Conservation (phyloP, 2,797 vertebrate species). For the Peromyscus nudipes region DNA sequence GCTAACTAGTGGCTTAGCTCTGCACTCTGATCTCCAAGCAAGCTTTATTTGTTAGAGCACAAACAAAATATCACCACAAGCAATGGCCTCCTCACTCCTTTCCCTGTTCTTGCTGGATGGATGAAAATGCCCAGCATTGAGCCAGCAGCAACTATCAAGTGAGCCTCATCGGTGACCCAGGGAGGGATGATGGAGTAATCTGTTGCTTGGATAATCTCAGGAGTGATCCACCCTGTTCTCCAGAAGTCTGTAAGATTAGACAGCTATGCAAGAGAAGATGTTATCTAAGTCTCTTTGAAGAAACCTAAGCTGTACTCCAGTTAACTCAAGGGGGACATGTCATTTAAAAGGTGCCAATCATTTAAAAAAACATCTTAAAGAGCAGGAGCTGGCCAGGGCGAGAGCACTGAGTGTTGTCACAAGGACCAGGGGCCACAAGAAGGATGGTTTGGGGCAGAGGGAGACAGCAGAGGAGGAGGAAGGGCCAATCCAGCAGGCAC, state of each 20-base stretch:
- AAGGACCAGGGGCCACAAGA: neutral
- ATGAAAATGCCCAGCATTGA: neutral
- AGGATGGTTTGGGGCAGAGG: neutral
- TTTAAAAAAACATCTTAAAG: neutral
- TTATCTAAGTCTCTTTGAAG: conserved; percentile 21
- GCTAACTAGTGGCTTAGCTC: too few relatives aligned
- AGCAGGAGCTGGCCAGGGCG: neutral
- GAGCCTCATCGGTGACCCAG: neutral
- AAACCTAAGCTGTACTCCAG: neutral
- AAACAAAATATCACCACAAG: too few relatives aligned
- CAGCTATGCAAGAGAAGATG: neutral
- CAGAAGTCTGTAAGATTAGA: neutral
- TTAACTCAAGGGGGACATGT: neutral
- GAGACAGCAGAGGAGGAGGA: neutral
- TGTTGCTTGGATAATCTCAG: neutral
- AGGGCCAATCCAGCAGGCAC: neutral
- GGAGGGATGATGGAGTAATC: neutral
- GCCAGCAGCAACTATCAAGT: neutral
- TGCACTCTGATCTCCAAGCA: too few relatives aligned
- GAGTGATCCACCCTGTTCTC: neutral
- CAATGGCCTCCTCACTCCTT: neutral
- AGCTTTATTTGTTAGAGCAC: too few relatives aligned
- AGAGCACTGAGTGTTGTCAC: neutral
- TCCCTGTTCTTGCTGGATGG: neutral
- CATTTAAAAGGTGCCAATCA: too few relatives aligned